Evolutionary conservation across 2,797 vertebrate species (phyloP), one percentile per base, ranked within the genome.

Genomic region (Danio aesculapii): DNA sequence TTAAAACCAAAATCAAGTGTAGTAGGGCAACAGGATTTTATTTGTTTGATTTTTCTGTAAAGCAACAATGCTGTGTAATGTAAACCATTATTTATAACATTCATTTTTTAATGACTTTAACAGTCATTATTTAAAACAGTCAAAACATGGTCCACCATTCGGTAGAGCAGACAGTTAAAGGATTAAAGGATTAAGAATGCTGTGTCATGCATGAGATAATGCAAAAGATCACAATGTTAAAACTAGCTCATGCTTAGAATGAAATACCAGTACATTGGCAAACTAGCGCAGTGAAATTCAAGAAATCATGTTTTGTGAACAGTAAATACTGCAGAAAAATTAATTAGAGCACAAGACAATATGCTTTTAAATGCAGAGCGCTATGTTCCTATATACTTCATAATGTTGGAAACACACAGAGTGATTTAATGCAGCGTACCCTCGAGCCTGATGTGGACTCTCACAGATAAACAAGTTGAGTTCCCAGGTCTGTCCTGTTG

Each of bases 401-500:
- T 49, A 49, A 30, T 30, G 30, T 30, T 30, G 30, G 30, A 47
- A 46, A 68, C 43, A 55, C 14, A 55, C 14, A 12, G 13, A 68
- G 52, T 68, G 75, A 68, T 68, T 77, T 58, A 58, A 68, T 69
- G 21, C 59, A 55, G 30, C 30, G 8, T 16, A 72, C 68, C 55
- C 43, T 17, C 69, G 43, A 66, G 30, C 5, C 49, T 47, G 21
- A 53, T 49, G 64, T 64, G 79, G 69, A 46, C 9, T n/a, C 52
- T 77, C 90, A 76, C 90, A 86, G 81, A 91, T 90, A 93, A 93
- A 91, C 92, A 90, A 89, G 90, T 91, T 87, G 90, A 94, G 92
- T 93, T 94, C 94, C 95, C 91, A 94, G 95, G 92, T 94, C 92
- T 84, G 81, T 92, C 94, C 94, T 93, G 90, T 94, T 97, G 95